Base-by-base conservation (phyloP, 2,797 vertebrate species). In the Gastrophryne carolinensis region DNA sequence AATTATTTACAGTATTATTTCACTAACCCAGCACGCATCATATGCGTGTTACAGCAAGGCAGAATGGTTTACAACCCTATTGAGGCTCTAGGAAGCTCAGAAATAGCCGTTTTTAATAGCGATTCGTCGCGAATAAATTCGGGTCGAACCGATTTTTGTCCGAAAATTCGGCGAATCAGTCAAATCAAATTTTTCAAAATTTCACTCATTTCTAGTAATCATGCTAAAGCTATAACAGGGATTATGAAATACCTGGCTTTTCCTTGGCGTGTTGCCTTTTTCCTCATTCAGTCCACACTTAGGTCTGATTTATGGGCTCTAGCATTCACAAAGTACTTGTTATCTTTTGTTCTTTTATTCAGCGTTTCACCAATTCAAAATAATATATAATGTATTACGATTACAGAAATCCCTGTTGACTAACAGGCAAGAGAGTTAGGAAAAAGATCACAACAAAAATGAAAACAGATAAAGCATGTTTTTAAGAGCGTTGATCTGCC, bases 261-360 rank as follows among this genome's bases (percentile, higher is more conserved):
- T 35, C 23, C 49, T 70, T 54, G 32, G 49, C 39, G 50, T 52
- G 69, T 62, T 32, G 66, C 41, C 23, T 65, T 66, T 50, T 23
- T 27, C 26, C 19, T 19, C 17, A 27, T 57, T 60, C 66, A 65
- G 67, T 60, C n/a, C 58, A 17, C 66, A 65, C 34, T 47, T 41
- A 13, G 17, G 34, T 39, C 52, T 72, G 61, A 53, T 66, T 72
- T 72, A 72, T 72, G 57, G 19, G 24, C 60, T 72, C 54, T 52
- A 60, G 24, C 52, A 52, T 62, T 57, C 60, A 60, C 68, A 72
- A 72, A 78, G 61, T 60, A 44, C 54, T 66, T 78, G 75, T 72
- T 78, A 72, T 78, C 60, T 66, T 62, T 72, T 72, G 68, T 66
- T 78, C 68, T 72, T 78, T 78, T 78, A 72, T 78, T 78, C 75